Evolutionary conservation across 2,888 invertebrate genomes (phyloP).

Genomic region (Tetrapedia diversipes): DNA sequence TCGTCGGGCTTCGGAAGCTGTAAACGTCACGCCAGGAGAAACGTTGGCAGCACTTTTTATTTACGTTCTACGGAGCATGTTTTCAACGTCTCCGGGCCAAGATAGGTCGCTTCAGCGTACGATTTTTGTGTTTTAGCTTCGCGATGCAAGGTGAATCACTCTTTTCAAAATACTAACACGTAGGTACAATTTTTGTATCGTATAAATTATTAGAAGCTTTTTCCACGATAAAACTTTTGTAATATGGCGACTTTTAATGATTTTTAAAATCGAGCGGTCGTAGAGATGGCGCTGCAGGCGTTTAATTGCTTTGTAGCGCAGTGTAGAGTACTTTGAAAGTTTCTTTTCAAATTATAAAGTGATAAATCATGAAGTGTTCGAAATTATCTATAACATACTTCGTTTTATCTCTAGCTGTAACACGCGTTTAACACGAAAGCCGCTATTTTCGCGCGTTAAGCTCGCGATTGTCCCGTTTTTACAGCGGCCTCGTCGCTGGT

Average conservation of each 20-base stretch:
- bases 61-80: conserved; percentile 18
- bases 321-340: background rate
- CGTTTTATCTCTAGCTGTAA: background rate
- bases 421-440: background rate
- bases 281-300: background rate
- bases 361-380: no score
- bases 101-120: conserved; percentile 4
- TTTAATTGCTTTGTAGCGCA: background rate
- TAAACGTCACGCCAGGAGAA: conserved; percentile 3
- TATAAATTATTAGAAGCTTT: no score
- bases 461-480: conserved; percentile 27
- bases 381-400: no score
- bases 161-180: background rate
- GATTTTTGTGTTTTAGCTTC: background rate
- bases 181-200: background rate
- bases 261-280: background rate
- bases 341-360: background rate
- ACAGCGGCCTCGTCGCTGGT: conserved; percentile 27
- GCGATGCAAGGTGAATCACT: conserved; percentile 6
- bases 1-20: conserved; percentile 21
- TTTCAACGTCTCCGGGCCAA: conserved; percentile 13
- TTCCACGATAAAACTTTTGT: no score
- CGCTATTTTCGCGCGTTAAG: conserved; percentile 33
- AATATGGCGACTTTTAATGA: no score
- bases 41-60: conserved; percentile 27